These are phyloP conservation scores for Clinocottus analis DNA, from an alignment of 2,113 vertebrate genomes.

Conservation along the genomic window DNA sequence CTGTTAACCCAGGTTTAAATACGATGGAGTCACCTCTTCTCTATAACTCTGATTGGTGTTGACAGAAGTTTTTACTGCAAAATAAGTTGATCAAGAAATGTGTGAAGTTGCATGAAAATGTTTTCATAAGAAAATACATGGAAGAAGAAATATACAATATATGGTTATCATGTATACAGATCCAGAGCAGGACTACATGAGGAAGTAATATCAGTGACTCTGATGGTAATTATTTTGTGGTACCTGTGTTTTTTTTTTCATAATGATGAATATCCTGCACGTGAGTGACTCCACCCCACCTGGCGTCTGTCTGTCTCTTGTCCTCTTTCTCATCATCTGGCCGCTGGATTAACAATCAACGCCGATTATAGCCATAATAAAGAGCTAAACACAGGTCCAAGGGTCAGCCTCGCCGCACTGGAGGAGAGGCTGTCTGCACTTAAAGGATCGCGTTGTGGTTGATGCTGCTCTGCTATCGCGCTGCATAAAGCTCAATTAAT, in stretches of 20 bases:
- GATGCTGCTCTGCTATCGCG: conserved; percentile 2
- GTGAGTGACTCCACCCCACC: conserved; percentile 58
- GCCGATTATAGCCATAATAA: conserved; percentile 67
- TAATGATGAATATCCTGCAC: conserved; percentile 49
- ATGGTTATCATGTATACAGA: background rate
- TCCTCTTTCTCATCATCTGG: conserved; percentile 63
- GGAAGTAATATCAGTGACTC: background rate
- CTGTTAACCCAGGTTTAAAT: too few relatives aligned
- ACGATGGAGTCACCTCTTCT: too few relatives aligned
- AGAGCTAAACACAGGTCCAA: conserved; percentile 52
- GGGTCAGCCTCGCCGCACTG: conserved; percentile 24
- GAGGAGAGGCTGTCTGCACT: conserved; percentile 1
- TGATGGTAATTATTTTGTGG: background rate
- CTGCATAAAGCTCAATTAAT: conserved; percentile 18
- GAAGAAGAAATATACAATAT: background rate
- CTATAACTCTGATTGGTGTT: too few relatives aligned
- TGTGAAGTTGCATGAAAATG: too few relatives aligned
- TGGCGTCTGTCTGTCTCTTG: conserved; percentile 66
- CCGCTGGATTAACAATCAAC: conserved; percentile 63
- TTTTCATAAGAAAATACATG: too few relatives aligned
- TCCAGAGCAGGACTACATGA: background rate
- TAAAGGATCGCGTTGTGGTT: conserved; percentile 8
- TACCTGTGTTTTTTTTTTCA: background rate
- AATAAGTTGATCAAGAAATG: too few relatives aligned
- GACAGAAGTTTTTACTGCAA: too few relatives aligned